A percentile compares a stretch with the other conserved stretches of the same genome.
Evolutionary conservation across 2,797 vertebrate genomes (phyloP).

Genomic region (Sebastes melanostomus): DNA sequence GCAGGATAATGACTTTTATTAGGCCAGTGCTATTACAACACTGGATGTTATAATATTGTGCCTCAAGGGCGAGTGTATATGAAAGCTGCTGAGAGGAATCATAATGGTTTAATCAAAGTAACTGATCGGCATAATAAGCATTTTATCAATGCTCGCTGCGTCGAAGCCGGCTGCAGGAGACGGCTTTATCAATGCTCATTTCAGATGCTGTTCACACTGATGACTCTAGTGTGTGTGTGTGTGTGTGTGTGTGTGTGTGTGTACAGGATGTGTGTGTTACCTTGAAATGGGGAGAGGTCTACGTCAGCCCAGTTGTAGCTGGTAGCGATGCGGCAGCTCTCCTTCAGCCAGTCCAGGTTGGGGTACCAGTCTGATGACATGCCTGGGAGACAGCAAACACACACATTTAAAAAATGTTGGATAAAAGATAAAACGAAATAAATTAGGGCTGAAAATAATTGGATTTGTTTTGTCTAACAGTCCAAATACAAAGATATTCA

Average conservation of each 20-base stretch:
- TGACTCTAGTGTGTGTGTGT: constrained; percentile 9
- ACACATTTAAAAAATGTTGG: background rate
- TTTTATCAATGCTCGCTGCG: constrained; percentile 34
- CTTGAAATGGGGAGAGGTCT: constrained; percentile 85
- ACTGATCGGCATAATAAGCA: constrained; percentile 51
- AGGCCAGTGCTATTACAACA: constrained; percentile 57
- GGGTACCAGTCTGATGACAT: constrained; percentile 87
- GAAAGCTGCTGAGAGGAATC: constrained; percentile 48
- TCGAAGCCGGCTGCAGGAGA: background rate
- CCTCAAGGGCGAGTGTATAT: constrained; percentile 54
- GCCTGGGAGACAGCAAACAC: constrained; percentile 48
- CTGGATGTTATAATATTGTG: constrained; percentile 57
- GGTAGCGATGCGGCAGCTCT: constrained; percentile 90
- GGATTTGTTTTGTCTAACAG: too few species aligned
- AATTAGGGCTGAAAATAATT: background rate
- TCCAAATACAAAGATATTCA: too few species aligned
- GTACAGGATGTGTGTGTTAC: constrained; percentile 44
- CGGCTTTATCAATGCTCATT: constrained; percentile 41
- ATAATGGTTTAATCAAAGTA: constrained; percentile 63
- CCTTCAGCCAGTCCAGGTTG: constrained; percentile 89
- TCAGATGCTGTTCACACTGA: constrained; percentile 34
- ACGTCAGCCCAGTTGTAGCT: constrained; percentile 91
- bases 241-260: constrained; percentile 4
- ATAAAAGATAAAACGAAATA: background rate
- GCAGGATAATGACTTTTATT: constrained; percentile 73